Evolutionary conservation across 2,113 vertebrate genomes (phyloP).

Genomic region (Labeo catla): DNA sequence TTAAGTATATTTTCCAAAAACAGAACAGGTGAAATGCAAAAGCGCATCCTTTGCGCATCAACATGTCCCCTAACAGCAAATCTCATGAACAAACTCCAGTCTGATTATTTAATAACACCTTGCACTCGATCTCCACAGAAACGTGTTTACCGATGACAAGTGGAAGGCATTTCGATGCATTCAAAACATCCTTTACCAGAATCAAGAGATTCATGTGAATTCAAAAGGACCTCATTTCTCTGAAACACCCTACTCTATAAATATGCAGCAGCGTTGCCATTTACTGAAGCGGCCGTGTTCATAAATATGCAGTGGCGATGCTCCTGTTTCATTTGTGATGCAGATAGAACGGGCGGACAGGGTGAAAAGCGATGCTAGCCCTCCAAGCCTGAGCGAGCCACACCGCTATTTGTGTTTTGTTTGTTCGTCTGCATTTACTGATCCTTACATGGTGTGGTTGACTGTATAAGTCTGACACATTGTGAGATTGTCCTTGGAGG

Average conservation of each 20-base stretch:
- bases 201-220: slow-evolving; percentile 61
- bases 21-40: not conserved
- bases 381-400: slow-evolving; percentile 27
- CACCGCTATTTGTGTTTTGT: slow-evolving; percentile 46
- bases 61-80: not conserved
- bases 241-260: slow-evolving; percentile 60
- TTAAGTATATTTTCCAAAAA: not conserved
- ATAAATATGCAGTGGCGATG: slow-evolving; percentile 56
- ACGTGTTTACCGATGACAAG: slow-evolving; percentile 53
- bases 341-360: slow-evolving; percentile 53
- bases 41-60: not conserved
- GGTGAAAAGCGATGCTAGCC: slow-evolving; percentile 35
- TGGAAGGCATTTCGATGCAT: slow-evolving; percentile 49
- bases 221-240: slow-evolving; percentile 58
- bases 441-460: slow-evolving; percentile 50
- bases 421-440: slow-evolving; percentile 51
- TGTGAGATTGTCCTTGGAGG: slow-evolving; percentile 25
- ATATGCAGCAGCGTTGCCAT: slow-evolving; percentile 58
- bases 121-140: slow-evolving; percentile 39
- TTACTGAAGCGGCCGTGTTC: slow-evolving; percentile 52
- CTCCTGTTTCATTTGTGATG: slow-evolving; percentile 58
- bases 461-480: slow-evolving; percentile 44
- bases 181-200: slow-evolving; percentile 51
- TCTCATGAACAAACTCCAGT: slow-evolving; percentile 44
- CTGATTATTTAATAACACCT: slow-evolving; percentile 59